These are phyloP conservation scores for Chaenodraco wilsoni DNA, from an alignment of 2,797 vertebrate species.

Conservation along the genomic window DNA sequence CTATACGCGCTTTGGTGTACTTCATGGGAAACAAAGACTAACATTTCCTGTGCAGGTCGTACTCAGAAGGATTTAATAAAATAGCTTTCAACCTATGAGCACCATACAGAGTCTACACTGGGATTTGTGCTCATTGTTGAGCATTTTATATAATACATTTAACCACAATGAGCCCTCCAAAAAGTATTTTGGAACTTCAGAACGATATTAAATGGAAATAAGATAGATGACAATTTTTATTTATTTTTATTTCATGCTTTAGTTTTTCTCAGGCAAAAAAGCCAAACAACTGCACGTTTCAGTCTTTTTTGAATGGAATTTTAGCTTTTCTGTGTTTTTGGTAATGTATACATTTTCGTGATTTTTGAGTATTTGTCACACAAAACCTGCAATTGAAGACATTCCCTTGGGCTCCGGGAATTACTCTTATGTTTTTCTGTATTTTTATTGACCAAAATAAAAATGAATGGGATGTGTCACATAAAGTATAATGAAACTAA, in stretches of 20 bases:
- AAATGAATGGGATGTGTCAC: constrained; percentile 2
- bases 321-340: not conserved
- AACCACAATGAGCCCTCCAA: constrained; percentile 1
- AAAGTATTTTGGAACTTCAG: not conserved
- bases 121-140: constrained; percentile 11
- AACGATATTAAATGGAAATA: too few relatives aligned
- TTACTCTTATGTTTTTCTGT: not conserved
- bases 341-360: not conserved
- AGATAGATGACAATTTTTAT: too few relatives aligned
- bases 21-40: constrained; percentile 39
- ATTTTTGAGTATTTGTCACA: not conserved
- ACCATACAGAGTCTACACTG: constrained; percentile 28
- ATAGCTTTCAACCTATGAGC: constrained; percentile 63
- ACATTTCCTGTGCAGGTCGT: constrained; percentile 57
- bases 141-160: constrained; percentile 12
- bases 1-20: constrained; percentile 25
- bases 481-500: not conserved
- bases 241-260: not conserved
- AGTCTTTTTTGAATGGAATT: not conserved
- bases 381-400: constrained; percentile 7
- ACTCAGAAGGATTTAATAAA: constrained; percentile 52
- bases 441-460: constrained; percentile 2
- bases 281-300: not conserved
- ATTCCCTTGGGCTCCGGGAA: not conserved
- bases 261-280: not conserved